Evolutionary conservation across 1,140 invertebrate genomes (phyloP).

Genomic region (Hesperophylax magnus): DNA sequence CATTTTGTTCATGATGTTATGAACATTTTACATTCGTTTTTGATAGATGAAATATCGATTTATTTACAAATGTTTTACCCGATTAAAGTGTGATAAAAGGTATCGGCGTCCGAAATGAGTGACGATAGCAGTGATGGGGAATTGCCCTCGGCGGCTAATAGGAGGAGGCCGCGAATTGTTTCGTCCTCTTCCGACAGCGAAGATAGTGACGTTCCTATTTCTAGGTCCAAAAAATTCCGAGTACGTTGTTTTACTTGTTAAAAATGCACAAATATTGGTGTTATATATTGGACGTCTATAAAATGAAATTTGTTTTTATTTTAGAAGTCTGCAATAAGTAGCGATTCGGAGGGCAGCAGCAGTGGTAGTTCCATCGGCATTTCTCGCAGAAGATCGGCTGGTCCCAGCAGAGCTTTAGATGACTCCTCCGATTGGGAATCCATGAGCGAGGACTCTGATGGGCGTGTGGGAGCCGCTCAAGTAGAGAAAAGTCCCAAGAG

Average conservation of each 20-base stretch:
- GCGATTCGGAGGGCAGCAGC: slow-evolving; percentile 60
- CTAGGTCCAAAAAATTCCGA: slow-evolving; percentile 21
- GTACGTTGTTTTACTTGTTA: slow-evolving; percentile 22
- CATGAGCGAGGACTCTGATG: slow-evolving; percentile 61
- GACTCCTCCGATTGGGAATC: slow-evolving; percentile 60
- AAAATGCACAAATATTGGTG: slow-evolving; percentile 11
- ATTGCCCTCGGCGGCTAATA: slow-evolving; percentile 18
- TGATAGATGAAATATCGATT: slow-evolving; percentile 23
- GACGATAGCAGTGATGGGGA: slow-evolving; percentile 42
- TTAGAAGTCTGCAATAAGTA: slow-evolving; percentile 42
- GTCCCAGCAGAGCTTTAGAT: background rate
- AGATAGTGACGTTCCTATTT: slow-evolving; percentile 38
- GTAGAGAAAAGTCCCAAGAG: slow-evolving; percentile 60
- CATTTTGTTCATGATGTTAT: slow-evolving; percentile 45
- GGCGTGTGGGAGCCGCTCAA: slow-evolving; percentile 60
- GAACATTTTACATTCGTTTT: slow-evolving; percentile 25
- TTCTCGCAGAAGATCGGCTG: background rate
- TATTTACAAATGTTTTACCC: slow-evolving; percentile 37
- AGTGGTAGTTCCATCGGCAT: slow-evolving; percentile 57
- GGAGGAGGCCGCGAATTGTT: slow-evolving; percentile 31
- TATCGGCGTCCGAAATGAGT: slow-evolving; percentile 35
- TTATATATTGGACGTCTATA: background rate
- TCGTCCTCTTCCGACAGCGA: slow-evolving; percentile 46
- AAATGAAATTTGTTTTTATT: background rate
- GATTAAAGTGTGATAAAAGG: slow-evolving; percentile 28